Conservation (phyloP, 1,140 invertebrate species). For the Drosophila nigromelanica region DNA sequence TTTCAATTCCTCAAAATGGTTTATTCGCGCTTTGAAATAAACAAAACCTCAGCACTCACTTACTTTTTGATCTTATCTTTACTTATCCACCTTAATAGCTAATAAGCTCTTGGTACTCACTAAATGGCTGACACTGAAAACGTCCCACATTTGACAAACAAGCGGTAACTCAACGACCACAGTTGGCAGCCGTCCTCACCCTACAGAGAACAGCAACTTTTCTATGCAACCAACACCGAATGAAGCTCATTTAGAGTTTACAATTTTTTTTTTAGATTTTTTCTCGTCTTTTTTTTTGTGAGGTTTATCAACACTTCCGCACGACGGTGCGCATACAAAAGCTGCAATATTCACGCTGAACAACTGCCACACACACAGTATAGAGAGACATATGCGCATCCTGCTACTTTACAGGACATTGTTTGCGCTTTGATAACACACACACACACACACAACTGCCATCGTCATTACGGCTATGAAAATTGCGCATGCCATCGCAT, state of each 20-base stretch:
- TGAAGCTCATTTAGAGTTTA: conserved; percentile 57
- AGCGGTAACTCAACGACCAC: neutral
- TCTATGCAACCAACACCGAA: conserved; percentile 41
- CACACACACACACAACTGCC: conserved; percentile 47
- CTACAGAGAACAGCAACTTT: conserved; percentile 9
- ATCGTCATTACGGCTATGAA: conserved; percentile 75
- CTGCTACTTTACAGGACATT: conserved; percentile 81
- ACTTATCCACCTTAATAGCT: neutral
- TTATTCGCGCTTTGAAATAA: neutral
- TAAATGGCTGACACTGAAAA: conserved; percentile 18
- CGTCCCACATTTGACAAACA: conserved; percentile 17
- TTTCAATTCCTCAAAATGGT: neutral
- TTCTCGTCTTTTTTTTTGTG: conserved; percentile 10
- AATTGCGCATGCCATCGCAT: conserved; percentile 78
- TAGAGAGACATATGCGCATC: conserved; percentile 57
- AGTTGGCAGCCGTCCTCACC: neutral
- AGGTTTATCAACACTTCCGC: conserved; percentile 80
- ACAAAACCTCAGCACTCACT: too few relatives aligned
- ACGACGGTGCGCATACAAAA: conserved; percentile 78
- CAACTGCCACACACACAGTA: conserved; percentile 39
- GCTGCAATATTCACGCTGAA: conserved; percentile 67
- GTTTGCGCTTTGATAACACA: conserved; percentile 77
- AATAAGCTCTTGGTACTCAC: neutral
- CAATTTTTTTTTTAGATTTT: conserved; percentile 20
- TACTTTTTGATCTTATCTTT: neutral